phyloP scores from a whole-genome alignment of 2,113 vertebrate species.

The Passerina amoena region DNA sequence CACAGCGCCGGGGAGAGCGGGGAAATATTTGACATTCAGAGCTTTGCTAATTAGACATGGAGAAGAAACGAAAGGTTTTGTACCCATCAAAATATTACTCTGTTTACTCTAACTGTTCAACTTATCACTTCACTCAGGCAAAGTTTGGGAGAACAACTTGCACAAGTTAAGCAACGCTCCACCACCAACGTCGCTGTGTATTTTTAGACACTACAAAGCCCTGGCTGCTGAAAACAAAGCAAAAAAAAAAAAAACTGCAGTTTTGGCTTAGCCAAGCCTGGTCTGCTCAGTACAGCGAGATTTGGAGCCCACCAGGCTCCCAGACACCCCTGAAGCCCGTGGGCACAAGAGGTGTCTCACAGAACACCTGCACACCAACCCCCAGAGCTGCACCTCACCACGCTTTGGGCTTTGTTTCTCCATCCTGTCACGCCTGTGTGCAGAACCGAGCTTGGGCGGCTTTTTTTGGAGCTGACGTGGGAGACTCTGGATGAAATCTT shows the following conservation, averaged over 20 bases:
- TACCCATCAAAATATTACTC: constrained; percentile 49
- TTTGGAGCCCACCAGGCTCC: not conserved
- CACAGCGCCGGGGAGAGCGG: not conserved
- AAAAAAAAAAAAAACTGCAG: not conserved
- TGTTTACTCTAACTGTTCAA: constrained; percentile 37
- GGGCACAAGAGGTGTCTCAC: not conserved
- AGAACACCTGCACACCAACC: not conserved
- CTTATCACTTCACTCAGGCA: not conserved
- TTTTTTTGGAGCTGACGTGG: not conserved
- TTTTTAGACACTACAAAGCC: not conserved
- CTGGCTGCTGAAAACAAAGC: not conserved
- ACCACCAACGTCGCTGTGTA: not conserved
- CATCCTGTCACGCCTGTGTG: not conserved
- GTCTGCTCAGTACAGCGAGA: not conserved
- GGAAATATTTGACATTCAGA: constrained; percentile 57
- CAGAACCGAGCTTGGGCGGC: not conserved
- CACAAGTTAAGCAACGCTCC: not conserved
- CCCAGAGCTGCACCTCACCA: not conserved
- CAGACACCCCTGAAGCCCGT: not conserved
- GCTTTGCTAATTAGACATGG: not conserved
- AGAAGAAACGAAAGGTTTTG: constrained; percentile 23
- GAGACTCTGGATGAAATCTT: not conserved
- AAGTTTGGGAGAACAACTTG: constrained; percentile 19
- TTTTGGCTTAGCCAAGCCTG: not conserved
- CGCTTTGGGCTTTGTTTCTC: not conserved